phyloP scores from a whole-genome alignment of 2,797 vertebrate genomes.

The Champsocephalus esox region DNA sequence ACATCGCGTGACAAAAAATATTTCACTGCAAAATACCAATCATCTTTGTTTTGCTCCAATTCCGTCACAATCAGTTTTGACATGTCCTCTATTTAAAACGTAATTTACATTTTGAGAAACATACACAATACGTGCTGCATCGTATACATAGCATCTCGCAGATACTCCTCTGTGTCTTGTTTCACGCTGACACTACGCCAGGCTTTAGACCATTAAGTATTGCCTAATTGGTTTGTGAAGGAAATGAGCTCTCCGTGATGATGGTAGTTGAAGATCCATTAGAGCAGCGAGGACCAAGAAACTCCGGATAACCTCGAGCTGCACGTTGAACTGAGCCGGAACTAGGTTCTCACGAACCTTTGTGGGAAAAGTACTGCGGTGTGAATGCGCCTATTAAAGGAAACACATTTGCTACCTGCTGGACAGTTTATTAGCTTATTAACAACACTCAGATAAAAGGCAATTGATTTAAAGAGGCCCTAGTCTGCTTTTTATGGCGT shows the following conservation, averaged over 20 bases:
- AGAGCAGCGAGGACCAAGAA: constrained; percentile 1
- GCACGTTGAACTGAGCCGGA: neutral
- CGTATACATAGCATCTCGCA: no score
- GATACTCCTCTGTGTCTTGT: neutral
- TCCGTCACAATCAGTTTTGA: no score
- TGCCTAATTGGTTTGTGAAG: constrained; percentile 52
- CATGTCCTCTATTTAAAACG: no score
- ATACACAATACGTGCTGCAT: no score
- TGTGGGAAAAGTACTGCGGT: no score
- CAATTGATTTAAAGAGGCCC: no score
- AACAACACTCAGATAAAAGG: neutral
- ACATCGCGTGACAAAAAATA: no score
- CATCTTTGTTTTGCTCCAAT: no score
- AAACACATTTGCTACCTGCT: neutral
- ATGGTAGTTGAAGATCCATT: constrained; percentile 35
- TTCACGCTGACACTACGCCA: neutral
- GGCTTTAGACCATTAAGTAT: constrained; percentile 25
- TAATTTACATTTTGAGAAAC: no score
- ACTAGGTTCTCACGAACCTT: no score
- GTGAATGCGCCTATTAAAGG: neutral
- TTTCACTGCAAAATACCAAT: no score
- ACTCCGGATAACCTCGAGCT: constrained; percentile 36
- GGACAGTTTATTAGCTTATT: neutral
- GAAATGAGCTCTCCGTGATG: constrained; percentile 34
- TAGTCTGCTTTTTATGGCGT: no score